Percentiles rank a stretch among this genome's conserved stretches.
Conservation (phyloP, 1,140 invertebrate species). For the Anastrepha obliqua region DNA sequence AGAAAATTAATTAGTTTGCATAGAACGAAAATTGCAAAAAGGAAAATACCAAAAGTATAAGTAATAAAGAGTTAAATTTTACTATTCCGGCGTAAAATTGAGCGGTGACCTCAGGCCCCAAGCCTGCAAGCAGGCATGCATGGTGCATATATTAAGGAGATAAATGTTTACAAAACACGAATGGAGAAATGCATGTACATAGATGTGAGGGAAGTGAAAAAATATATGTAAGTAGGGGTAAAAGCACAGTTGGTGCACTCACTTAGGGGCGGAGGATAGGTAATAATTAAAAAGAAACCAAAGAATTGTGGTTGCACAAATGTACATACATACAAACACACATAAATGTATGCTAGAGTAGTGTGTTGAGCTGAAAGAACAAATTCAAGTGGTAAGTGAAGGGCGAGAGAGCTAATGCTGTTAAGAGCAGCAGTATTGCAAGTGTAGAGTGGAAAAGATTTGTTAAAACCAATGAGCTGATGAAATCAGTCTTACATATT, state of each 20-base stretch:
- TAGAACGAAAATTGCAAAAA: neutral
- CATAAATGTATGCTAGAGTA: no score
- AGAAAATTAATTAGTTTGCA: conserved; percentile 33
- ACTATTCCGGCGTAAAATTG: conserved; percentile 5
- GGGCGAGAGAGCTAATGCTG: neutral
- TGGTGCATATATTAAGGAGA: neutral
- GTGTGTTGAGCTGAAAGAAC: neutral
- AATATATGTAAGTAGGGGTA: no score
- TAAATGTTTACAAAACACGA: conserved; percentile 47
- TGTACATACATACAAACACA: neutral
- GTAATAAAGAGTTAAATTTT: conserved; percentile 20
- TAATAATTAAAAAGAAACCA: conserved; percentile 19
- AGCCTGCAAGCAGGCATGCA: neutral
- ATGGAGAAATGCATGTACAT: neutral
- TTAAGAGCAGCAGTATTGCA: neutral
- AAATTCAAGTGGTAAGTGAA: neutral
- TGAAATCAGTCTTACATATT: neutral
- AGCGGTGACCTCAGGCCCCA: conserved; percentile 20
- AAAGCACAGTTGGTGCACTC: neutral
- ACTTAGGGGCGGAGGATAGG: neutral
- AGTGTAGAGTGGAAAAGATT: neutral
- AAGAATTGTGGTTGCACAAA: conserved; percentile 30
- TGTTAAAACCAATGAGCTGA: neutral
- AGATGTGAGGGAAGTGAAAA: neutral
- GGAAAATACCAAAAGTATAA: neutral